These are phyloP conservation scores for Serilophus lunatus DNA, from an alignment of 2,113 vertebrate species.

Conservation along the genomic window DNA sequence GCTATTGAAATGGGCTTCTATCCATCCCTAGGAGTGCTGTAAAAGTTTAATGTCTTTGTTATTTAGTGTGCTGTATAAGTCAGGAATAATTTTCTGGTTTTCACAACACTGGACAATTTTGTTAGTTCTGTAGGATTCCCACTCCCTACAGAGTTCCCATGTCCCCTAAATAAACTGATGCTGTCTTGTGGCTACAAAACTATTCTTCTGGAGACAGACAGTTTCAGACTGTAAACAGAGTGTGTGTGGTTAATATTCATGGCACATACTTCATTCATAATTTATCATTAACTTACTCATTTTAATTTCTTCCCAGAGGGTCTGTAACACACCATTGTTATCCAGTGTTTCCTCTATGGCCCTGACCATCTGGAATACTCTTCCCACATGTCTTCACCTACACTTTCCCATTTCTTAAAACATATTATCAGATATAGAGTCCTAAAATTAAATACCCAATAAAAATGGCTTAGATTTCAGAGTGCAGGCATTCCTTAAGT, in stretches of 20 bases:
- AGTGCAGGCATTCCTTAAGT: not conserved
- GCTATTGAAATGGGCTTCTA: constrained; percentile 53
- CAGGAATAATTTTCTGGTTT: constrained; percentile 38
- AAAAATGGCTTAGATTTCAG: not conserved
- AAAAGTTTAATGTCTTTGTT: constrained; percentile 62
- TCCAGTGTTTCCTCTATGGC: constrained; percentile 10
- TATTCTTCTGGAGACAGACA: constrained; percentile 7
- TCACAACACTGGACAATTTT: not conserved
- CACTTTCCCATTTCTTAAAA: constrained; percentile 24
- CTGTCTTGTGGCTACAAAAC: constrained; percentile 8
- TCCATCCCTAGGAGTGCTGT: constrained; percentile 47
- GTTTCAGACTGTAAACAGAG: constrained; percentile 9
- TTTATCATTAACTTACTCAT: constrained; percentile 49
- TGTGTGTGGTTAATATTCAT: constrained; percentile 47
- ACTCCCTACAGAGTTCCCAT: constrained; percentile 15
- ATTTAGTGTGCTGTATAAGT: constrained; percentile 45
- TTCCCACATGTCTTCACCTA: constrained; percentile 40
- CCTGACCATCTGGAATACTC: constrained; percentile 35
- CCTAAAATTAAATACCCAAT: not conserved
- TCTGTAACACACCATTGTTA: constrained; percentile 18
- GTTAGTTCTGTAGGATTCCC: constrained; percentile 33
- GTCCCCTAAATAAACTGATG: constrained; percentile 49
- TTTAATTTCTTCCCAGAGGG: constrained; percentile 47
- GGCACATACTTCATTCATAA: constrained; percentile 49
- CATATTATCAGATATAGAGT: not conserved